Conservation (phyloP, 2,888 invertebrate genomes). For the Cheilosia scutellata region DNA sequence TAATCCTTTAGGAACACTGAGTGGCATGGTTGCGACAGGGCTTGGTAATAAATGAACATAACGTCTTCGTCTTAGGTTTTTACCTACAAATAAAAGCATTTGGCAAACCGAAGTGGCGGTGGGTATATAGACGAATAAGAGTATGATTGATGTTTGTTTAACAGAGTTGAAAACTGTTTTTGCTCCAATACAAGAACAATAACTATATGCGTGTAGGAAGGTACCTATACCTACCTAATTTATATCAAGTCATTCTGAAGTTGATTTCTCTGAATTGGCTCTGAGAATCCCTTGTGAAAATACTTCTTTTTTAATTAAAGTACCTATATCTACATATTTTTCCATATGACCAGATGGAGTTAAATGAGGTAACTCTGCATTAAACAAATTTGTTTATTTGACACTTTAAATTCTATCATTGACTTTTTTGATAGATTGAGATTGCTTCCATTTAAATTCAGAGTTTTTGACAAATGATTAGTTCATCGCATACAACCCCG, state of each 20-base stretch:
- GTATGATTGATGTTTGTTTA: constrained; percentile 48
- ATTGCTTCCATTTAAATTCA: too few species aligned
- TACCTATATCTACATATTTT: too few species aligned
- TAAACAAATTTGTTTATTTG: too few species aligned
- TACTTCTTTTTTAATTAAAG: too few species aligned
- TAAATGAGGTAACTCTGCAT: too few species aligned
- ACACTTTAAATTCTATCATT: too few species aligned
- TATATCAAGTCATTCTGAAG: constrained; percentile 3
- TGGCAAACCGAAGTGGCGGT: neutral
- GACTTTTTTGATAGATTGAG: too few species aligned
- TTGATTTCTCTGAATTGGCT: neutral
- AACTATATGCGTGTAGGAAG: neutral
- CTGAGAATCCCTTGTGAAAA: too few species aligned
- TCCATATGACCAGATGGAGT: too few species aligned
- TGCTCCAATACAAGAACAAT: neutral
- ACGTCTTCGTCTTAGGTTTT: neutral
- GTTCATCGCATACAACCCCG: too few species aligned
- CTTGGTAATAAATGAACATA: constrained; percentile 16
- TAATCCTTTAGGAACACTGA: constrained; percentile 10
- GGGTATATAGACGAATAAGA: neutral
- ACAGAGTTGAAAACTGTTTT: constrained; percentile 22
- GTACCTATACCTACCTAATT: neutral
- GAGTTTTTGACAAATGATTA: too few species aligned
- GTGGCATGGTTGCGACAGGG: constrained; percentile 3
- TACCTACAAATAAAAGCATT: neutral